Conservation (phyloP, 2,113 vertebrate genomes). For the Nothocercus julius region DNA sequence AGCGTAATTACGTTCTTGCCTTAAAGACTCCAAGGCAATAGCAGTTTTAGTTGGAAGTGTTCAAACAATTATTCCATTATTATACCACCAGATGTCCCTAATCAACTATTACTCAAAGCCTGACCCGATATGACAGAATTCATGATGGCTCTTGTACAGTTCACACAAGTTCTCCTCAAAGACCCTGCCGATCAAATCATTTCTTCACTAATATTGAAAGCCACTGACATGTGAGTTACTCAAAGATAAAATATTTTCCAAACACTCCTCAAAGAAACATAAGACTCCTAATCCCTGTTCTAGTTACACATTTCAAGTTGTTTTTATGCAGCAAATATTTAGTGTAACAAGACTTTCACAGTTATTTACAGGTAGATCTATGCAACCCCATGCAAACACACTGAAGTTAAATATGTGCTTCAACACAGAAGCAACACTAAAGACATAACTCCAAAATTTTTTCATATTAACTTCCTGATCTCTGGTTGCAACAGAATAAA, state of each 20-base stretch:
- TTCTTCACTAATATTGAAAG: background rate
- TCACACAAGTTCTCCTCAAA: background rate
- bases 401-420: accelerated
- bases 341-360: background rate
- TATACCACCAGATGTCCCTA: slow-evolving; percentile 77
- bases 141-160: background rate
- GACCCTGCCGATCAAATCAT: background rate
- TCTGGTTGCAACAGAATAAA: background rate
- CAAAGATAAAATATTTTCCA: background rate
- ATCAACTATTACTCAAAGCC: slow-evolving; percentile 21
- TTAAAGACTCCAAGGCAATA: background rate
- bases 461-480: background rate
- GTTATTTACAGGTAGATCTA: background rate
- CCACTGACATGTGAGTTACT: background rate
- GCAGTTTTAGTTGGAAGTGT: background rate
- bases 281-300: background rate
- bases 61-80: slow-evolving; percentile 14
- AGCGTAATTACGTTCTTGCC: background rate
- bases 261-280: background rate
- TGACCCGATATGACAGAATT: background rate
- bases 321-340: background rate
- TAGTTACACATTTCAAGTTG: background rate
- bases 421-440: background rate
- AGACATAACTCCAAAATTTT: background rate
- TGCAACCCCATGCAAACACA: background rate